Conservation (phyloP, 2,113 vertebrate species). For the Coptodon rendalli region DNA sequence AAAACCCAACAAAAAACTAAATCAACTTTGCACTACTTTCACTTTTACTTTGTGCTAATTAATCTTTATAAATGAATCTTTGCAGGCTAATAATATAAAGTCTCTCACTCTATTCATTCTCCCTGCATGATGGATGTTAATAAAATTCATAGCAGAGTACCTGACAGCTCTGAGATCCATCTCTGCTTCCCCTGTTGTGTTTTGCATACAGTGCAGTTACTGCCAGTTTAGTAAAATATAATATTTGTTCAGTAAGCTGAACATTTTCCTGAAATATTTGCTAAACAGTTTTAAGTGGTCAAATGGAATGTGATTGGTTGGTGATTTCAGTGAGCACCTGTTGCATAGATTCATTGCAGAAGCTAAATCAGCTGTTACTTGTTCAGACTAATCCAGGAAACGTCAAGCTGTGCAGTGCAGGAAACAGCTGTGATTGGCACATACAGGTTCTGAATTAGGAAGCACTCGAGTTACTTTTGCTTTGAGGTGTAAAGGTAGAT, state of each 20-base stretch:
- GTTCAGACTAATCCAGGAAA: neutral
- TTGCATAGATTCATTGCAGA: neutral
- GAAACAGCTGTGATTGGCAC: neutral
- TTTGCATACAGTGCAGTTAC: neutral
- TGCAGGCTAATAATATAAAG: neutral
- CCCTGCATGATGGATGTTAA: neutral
- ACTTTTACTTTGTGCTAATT: neutral
- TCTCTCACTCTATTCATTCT: neutral
- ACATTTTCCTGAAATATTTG: neutral
- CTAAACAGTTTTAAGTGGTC: fast-evolving
- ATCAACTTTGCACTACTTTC: neutral
- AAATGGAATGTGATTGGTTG: neutral
- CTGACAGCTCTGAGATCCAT: neutral
- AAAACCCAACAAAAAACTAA: neutral
- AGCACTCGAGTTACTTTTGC: neutral
- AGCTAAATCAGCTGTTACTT: neutral
- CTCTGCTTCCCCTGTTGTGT: neutral
- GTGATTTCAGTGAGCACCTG: neutral
- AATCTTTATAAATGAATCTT: neutral
- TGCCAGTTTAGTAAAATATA: neutral
- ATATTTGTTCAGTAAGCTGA: neutral
- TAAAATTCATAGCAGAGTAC: neutral
- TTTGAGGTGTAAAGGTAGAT: neutral
- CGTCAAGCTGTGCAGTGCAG: neutral
- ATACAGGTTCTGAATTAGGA: neutral